Evolutionary conservation across 2,888 invertebrate species (phyloP).

Genomic region (Macropis europaea): DNA sequence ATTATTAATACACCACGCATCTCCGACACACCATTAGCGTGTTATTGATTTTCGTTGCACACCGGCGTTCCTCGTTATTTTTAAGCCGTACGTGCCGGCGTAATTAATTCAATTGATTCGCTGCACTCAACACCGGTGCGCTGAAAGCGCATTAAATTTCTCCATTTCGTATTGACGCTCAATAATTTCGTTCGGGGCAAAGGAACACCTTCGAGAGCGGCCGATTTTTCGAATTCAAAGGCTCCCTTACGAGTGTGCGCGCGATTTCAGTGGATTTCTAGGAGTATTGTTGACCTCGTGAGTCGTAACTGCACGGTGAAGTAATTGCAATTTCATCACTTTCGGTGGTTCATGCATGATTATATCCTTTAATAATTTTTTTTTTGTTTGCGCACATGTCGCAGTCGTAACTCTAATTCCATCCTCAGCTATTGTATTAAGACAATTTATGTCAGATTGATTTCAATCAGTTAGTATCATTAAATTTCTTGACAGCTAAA

Average conservation of each 20-base stretch:
- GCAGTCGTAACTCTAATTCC: too few relatives aligned
- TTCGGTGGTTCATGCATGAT: neutral
- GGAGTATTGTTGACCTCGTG: neutral
- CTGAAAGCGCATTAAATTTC: neutral
- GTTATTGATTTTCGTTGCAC: conserved; percentile 45
- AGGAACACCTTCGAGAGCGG: neutral
- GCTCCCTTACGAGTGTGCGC: neutral
- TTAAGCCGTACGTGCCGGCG: conserved; percentile 35
- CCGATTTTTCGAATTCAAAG: neutral
- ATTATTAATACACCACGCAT: conserved; percentile 36
- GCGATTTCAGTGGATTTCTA: neutral
- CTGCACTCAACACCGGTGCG: conserved; percentile 28
- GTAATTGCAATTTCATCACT: neutral
- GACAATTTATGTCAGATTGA: too few relatives aligned
- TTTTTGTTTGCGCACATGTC: neutral
- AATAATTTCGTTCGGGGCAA: neutral
- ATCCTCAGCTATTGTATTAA: too few relatives aligned
- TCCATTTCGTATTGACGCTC: neutral
- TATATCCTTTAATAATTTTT: neutral
- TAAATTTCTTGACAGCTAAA: too few relatives aligned
- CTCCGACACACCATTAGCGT: conserved; percentile 27
- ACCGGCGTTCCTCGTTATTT: conserved; percentile 41
- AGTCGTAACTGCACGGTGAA: neutral
- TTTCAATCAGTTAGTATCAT: too few relatives aligned
- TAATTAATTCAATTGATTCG: conserved; percentile 47